Evolutionary conservation across 2,113 vertebrate genomes (phyloP).

Genomic region (Phylloscopus trochilus): DNA sequence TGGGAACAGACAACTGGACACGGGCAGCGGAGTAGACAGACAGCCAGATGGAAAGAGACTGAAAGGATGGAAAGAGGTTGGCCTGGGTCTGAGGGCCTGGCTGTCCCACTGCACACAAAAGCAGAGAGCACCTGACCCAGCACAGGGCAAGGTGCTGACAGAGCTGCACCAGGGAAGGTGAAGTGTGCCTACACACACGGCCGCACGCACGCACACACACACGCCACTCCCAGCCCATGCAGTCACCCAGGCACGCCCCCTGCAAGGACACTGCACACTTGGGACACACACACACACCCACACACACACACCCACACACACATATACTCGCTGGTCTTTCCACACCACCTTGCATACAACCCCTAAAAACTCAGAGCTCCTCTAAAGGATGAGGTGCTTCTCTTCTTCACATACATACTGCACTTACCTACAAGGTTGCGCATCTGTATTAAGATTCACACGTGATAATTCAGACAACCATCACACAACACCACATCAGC

Average conservation of each 20-base stretch:
- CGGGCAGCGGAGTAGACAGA: neutral
- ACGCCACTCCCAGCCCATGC: neutral
- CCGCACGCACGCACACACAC: accelerated
- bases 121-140: neutral
- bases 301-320: neutral
- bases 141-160: neutral
- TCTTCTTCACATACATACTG: neutral
- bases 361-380: neutral
- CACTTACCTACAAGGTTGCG: neutral
- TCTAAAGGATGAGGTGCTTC: neutral
- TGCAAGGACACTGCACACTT: neutral
- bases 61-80: neutral
- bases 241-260: neutral
- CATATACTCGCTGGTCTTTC: neutral
- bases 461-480: neutral
- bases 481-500: neutral
- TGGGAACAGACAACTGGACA: conserved; percentile 26
- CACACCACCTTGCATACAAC: neutral
- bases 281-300: too few relatives aligned
- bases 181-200: neutral
- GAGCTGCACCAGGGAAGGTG: neutral
- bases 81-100: neutral
- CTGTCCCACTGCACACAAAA: neutral
- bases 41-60: neutral
- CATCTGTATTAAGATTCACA: neutral